Percentiles rank a stretch among this genome's conserved stretches.
phyloP scores from a whole-genome alignment of 2,113 vertebrate genomes.

The Mirza zaza region DNA sequence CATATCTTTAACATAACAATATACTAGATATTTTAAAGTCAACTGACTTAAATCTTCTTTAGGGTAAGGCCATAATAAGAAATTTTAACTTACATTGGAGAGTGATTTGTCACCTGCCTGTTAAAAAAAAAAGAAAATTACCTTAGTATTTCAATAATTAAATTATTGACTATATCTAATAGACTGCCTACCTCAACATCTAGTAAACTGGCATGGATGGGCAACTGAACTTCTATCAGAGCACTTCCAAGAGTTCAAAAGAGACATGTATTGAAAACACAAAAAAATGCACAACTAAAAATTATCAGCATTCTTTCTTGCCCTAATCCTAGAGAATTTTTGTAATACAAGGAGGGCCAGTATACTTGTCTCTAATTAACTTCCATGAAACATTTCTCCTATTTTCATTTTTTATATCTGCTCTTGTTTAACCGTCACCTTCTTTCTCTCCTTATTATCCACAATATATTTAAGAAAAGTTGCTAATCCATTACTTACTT shows the following conservation, averaged over 20 bases:
- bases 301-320: background rate
- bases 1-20: background rate
- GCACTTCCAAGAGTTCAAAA: background rate
- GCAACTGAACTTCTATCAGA: background rate
- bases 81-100: conserved; percentile 91
- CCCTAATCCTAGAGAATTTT: background rate
- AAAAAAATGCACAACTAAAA: background rate
- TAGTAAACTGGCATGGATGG: background rate
- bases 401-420: background rate
- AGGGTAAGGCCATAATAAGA: background rate
- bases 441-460: background rate
- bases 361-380: background rate
- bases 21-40: background rate
- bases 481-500: background rate
- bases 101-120: conserved; percentile 97
- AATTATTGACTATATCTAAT: background rate
- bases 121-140: conserved; percentile 56
- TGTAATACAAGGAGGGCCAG: background rate
- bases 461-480: background rate
- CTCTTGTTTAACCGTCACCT: background rate
- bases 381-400: background rate
- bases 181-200: background rate
- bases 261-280: background rate
- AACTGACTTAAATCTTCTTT: background rate
- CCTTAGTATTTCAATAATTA: conserved; percentile 49